phyloP scores from a whole-genome alignment of 2,797 vertebrate species.

The Loris lydekkerianus region DNA sequence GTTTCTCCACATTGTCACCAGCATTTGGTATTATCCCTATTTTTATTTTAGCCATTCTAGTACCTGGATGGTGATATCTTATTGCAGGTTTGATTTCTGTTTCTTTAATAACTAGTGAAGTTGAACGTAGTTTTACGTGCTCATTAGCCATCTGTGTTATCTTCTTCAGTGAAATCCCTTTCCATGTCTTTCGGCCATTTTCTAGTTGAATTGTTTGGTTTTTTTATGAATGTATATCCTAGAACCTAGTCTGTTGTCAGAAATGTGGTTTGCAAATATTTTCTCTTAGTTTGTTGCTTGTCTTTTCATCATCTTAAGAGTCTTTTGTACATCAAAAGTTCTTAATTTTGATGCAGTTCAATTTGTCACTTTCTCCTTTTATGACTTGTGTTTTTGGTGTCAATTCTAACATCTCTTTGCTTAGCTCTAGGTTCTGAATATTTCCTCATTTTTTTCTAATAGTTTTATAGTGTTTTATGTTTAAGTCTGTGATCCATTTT shows the following conservation, averaged over 20 bases:
- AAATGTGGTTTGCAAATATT: background rate
- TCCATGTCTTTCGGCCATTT: slow-evolving; percentile 6
- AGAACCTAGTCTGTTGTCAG: background rate
- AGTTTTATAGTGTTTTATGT: slow-evolving; percentile 37
- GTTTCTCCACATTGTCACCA: background rate
- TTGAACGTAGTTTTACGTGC: background rate
- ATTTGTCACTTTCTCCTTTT: background rate
- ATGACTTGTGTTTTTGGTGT: slow-evolving; percentile 29
- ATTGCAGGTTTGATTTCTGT: background rate
- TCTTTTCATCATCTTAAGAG: background rate
- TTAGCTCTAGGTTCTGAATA: background rate
- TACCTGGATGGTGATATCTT: background rate
- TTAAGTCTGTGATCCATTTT: background rate
- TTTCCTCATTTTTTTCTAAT: background rate
- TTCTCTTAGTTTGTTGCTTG: background rate
- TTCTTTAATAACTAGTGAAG: slow-evolving; percentile 9
- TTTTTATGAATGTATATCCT: background rate
- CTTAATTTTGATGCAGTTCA: background rate
- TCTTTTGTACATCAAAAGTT: slow-evolving; percentile 34
- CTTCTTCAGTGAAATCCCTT: slow-evolving; percentile 1
- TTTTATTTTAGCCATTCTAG: slow-evolving; percentile 1
- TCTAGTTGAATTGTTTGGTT: background rate
- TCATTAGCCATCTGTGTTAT: background rate
- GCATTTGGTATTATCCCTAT: background rate
- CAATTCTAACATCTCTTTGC: slow-evolving; percentile 14